Evolutionary conservation across 2,113 vertebrate genomes (phyloP).

Genomic region (Thermophis baileyi): DNA sequence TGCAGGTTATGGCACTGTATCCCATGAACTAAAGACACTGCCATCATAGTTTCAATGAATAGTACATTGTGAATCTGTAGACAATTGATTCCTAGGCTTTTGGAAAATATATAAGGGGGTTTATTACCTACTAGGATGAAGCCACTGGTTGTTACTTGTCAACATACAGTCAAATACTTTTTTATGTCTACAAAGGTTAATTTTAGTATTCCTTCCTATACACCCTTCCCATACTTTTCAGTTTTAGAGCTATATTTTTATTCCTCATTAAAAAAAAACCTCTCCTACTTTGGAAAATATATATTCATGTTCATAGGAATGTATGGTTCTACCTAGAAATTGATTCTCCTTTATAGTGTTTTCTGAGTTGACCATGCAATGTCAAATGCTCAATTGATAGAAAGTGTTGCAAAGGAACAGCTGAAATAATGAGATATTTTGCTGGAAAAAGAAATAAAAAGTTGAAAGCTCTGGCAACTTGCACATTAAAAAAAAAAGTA

Average conservation of each 20-base stretch:
- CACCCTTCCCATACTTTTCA: background rate
- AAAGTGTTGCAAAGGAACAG: too few relatives aligned
- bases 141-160: background rate
- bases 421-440: background rate
- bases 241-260: background rate
- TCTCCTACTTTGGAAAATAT: background rate
- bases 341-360: background rate
- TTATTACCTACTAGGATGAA: background rate
- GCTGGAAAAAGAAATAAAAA: background rate
- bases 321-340: background rate
- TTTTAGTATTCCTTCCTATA: background rate
- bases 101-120: background rate
- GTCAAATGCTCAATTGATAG: background rate
- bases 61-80: background rate
- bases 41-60: background rate
- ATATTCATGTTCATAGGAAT: background rate
- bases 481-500: background rate
- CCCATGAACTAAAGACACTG: background rate
- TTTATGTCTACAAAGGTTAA: background rate
- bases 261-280: background rate
- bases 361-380: background rate
- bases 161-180: background rate
- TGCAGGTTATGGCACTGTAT: background rate
- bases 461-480: background rate
- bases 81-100: background rate